Conservation (phyloP, 2,888 invertebrate genomes). For the Apodemia mormo region DNA sequence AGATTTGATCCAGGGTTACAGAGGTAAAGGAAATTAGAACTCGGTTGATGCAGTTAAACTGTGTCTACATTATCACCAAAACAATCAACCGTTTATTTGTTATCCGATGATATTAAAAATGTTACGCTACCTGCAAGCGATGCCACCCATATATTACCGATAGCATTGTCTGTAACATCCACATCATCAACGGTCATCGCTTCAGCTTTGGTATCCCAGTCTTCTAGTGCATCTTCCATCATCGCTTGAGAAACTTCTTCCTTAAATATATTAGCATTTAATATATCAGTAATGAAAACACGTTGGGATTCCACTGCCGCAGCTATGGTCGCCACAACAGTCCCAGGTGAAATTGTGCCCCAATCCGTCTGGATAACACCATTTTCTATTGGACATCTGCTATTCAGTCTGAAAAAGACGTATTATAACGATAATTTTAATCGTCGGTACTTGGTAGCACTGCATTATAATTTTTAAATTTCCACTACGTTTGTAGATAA, state of each 20-base stretch:
- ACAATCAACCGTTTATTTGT: too few relatives aligned
- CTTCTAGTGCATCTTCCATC: constrained; percentile 58
- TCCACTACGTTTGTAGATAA: too few relatives aligned
- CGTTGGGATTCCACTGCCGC: constrained; percentile 83
- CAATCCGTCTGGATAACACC: constrained; percentile 84
- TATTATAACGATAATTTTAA: not conserved
- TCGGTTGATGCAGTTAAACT: too few relatives aligned
- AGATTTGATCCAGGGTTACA: too few relatives aligned
- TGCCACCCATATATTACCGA: constrained; percentile 83
- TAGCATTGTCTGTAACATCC: constrained; percentile 42
- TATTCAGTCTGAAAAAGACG: constrained; percentile 54
- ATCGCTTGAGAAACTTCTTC: constrained; percentile 64
- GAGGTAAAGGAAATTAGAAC: too few relatives aligned
- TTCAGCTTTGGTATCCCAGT: constrained; percentile 64
- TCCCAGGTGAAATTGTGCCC: constrained; percentile 83
- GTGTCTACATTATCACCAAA: too few relatives aligned
- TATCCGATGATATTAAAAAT: constrained; percentile 28
- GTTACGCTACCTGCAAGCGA: constrained; percentile 77
- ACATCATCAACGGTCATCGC: constrained; percentile 46
- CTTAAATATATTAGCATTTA: constrained; percentile 63
- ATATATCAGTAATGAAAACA: constrained; percentile 74
- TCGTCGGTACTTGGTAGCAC: not conserved
- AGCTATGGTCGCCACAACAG: constrained; percentile 82
- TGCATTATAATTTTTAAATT: not conserved
- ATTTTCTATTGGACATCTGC: constrained; percentile 84